phyloP scores from a whole-genome alignment of 1,140 invertebrate genomes.

The Lineus longissimus region DNA sequence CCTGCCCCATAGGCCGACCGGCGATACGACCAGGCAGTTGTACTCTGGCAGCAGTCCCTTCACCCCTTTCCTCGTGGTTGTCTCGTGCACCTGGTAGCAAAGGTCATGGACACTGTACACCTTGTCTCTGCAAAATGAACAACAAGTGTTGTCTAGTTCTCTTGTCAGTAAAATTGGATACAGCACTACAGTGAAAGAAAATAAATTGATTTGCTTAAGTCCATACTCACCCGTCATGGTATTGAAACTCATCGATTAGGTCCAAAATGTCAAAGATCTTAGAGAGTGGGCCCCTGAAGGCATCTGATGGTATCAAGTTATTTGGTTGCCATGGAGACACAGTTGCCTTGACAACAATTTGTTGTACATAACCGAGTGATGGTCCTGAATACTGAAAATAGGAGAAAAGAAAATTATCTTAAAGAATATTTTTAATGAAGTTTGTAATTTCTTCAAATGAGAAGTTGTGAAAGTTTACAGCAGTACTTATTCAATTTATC shows the following conservation, averaged over 20 bases:
- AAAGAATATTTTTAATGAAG: background rate
- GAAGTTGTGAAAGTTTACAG: too few relatives aligned
- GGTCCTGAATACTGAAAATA: slow-evolving; percentile 51
- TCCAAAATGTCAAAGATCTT: slow-evolving; percentile 83
- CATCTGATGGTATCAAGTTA: slow-evolving; percentile 73
- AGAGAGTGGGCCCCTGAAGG: slow-evolving; percentile 75
- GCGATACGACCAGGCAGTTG: slow-evolving; percentile 86
- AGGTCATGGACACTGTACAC: slow-evolving; percentile 67
- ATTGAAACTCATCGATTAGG: slow-evolving; percentile 78
- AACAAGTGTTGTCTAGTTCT: background rate
- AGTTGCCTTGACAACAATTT: slow-evolving; percentile 62
- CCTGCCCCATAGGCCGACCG: slow-evolving; percentile 88
- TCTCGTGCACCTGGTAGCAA: slow-evolving; percentile 79
- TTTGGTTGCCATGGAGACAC: slow-evolving; percentile 82
- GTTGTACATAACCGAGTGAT: slow-evolving; percentile 72
- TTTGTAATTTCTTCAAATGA: too few relatives aligned
- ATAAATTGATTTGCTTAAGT: background rate
- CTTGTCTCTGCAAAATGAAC: slow-evolving; percentile 23
- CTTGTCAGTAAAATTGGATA: background rate
- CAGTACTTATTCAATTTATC: too few relatives aligned
- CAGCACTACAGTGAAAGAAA: background rate
- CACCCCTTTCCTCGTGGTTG: slow-evolving; percentile 25
- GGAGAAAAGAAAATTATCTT: background rate
- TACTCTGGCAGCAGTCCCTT: slow-evolving; percentile 71
- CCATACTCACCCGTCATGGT: slow-evolving; percentile 65